Evolutionary conservation across 2,113 vertebrate genomes (phyloP), one percentile per base, ranked within the genome.

Genomic region (Thinocorus orbignyianus): DNA sequence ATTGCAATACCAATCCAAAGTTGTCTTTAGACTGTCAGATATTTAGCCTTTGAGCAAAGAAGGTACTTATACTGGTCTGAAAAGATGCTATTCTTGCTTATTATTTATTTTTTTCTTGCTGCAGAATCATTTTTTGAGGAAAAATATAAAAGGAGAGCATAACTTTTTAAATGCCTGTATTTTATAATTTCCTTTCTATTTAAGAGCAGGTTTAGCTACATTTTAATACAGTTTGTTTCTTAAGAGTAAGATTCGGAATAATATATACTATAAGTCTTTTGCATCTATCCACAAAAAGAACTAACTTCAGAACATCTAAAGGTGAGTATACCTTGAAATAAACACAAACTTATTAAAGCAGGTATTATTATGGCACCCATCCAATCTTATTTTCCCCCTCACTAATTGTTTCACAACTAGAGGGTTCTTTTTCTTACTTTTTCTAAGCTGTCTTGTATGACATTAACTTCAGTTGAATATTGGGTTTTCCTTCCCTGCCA

Each of bases 121-220:
- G 12, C 33, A 80, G 77, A 77, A 81, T 55, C 6, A 6, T 49
- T 23, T 66, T 89, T 69, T 77, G 28, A 81, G 19, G 8, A n/a
- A 69, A 90, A 71, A 70, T 22, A 28, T 23, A 55, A 89, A 61
- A 28, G 7, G 13, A 66, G 20, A 77, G 64, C 2, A 70, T 11
- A 61, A 7, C 17, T 62, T 61, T 39, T 2, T 0, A 48, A 17
- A 35, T 1, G 16, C 31, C 39, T 15, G 0, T 37, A 51, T 52
- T 37, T 41, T 48, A 51, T 28, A 20, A 65, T 55, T 14, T 71
- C 13, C 6, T 44, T 83, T 68, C 35, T 42, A 31, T 22, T 57
- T 48, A 57, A 51, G 17, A 8, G 9, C 33, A 52, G 9, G 19
- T 81, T 64, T 76, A 82, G 20, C 11, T 65, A 23, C 14, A 33